Evolutionary conservation across 1,140 invertebrate species (phyloP).

Genomic region (Leptopilina boulardi): DNA sequence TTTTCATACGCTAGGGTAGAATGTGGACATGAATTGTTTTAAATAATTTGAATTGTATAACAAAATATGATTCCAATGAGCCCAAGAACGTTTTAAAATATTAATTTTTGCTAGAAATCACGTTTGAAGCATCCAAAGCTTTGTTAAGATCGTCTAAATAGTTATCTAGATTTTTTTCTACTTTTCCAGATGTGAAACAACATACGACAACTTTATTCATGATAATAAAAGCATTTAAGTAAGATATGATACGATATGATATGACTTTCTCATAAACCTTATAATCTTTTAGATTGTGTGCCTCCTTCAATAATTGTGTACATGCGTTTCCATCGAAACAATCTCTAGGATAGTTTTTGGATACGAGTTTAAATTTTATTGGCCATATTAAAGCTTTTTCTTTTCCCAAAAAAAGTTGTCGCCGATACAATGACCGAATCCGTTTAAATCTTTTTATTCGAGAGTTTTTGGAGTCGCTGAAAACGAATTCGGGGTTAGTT

Average conservation of each 20-base stretch:
- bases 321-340: conserved; percentile 40
- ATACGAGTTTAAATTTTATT: conserved; percentile 34
- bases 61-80: too few species aligned
- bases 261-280: conserved; percentile 2
- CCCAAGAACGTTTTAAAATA: too few species aligned
- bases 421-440: too few species aligned
- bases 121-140: too few species aligned
- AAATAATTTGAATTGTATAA: too few species aligned
- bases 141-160: too few species aligned
- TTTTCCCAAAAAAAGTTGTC: not conserved
- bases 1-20: too few species aligned
- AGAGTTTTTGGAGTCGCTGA: too few species aligned
- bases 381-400: conserved; percentile 40
- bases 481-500: too few species aligned
- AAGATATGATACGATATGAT: not conserved
- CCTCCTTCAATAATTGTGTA: conserved; percentile 34
- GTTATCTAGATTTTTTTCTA: not conserved
- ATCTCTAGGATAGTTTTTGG: conserved; percentile 41
- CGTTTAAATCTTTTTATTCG: too few species aligned
- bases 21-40: too few species aligned
- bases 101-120: too few species aligned
- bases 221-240: conserved; percentile 1
- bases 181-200: conserved; percentile 25
- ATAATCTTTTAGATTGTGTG: not conserved
- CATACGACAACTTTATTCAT: conserved; percentile 27